Evolutionary conservation across 2,888 invertebrate species (phyloP).

Genomic region (Synergus itoensis): DNA sequence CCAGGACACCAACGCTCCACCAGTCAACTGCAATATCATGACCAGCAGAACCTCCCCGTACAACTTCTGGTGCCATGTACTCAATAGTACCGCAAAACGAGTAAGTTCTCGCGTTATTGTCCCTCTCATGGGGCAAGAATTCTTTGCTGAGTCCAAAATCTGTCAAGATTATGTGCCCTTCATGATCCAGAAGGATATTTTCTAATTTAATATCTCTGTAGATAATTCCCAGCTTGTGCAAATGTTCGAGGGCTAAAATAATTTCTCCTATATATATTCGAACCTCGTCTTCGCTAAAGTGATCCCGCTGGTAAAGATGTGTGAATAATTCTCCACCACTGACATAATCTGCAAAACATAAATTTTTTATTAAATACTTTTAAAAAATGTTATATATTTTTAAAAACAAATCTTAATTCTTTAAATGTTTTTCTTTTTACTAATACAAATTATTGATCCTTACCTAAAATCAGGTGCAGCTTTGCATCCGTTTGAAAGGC

Average conservation of each 20-base stretch:
- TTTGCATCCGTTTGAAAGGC: constrained; percentile 99
- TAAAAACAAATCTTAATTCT: constrained; percentile 42
- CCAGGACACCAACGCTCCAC: constrained; percentile 99
- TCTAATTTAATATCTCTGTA: constrained; percentile 99
- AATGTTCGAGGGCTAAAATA: constrained; percentile 94
- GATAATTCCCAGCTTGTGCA: constrained; percentile 98
- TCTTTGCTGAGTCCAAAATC: constrained; percentile 99
- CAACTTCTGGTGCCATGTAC: constrained; percentile 96
- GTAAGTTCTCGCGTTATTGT: constrained; percentile 90
- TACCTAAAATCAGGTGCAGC: constrained; percentile 97
- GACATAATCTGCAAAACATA: constrained; percentile 90
- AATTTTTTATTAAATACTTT: constrained; percentile 1
- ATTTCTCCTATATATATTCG: constrained; percentile 97
- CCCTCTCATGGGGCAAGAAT: constrained; percentile 85
- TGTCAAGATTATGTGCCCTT: constrained; percentile 97
- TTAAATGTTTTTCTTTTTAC: background rate
- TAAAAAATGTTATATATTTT: background rate
- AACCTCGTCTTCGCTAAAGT: constrained; percentile 94
- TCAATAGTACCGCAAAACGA: constrained; percentile 99
- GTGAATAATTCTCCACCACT: constrained; percentile 98
- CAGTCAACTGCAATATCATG: constrained; percentile 99
- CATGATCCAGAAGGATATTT: constrained; percentile 95
- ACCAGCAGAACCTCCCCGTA: constrained; percentile 90
- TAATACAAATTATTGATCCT: constrained; percentile 73
- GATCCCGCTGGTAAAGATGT: constrained; percentile 95